Conservation (phyloP, 2,888 invertebrate species). For the Minunthozetes semirufus region DNA sequence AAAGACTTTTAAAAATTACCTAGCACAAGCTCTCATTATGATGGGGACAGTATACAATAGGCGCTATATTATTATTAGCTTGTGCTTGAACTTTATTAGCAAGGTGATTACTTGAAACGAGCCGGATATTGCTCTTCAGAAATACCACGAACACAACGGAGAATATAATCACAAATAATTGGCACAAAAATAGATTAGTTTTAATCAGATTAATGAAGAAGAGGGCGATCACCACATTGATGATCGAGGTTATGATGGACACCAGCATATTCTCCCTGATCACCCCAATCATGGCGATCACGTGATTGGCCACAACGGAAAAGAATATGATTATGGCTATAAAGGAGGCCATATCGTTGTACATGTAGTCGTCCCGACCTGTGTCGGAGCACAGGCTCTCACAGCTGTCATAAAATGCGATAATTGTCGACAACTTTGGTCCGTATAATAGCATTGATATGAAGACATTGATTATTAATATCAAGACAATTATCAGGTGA, state of each 20-base stretch:
- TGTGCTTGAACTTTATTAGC: not conserved
- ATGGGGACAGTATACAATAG: slow-evolving; percentile 26
- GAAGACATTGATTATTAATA: slow-evolving; percentile 4
- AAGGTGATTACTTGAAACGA: not conserved
- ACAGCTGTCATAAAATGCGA: slow-evolving; percentile 17
- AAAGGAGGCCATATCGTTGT: slow-evolving; percentile 1
- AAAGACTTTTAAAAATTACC: too few relatives aligned
- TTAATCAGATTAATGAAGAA: not conserved
- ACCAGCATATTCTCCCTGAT: not conserved
- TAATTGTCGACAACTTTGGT: slow-evolving; percentile 16
- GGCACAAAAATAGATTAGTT: slow-evolving; percentile 9
- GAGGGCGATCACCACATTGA: slow-evolving; percentile 3
- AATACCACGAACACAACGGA: not conserved
- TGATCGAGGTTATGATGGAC: not conserved
- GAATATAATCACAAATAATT: not conserved
- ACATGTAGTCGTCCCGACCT: not conserved
- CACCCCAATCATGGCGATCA: slow-evolving; percentile 14
- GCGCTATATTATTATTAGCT: not conserved
- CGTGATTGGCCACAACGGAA: not conserved
- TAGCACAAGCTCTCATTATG: slow-evolving; percentile 21
- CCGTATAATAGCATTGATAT: slow-evolving; percentile 15
- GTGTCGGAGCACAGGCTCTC: slow-evolving; percentile 7
- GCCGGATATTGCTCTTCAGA: not conserved
- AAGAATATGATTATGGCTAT: not conserved
- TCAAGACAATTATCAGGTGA: slow-evolving; percentile 4